Percentiles rank a stretch among this genome's conserved stretches.
phyloP scores from a whole-genome alignment of 2,888 invertebrate genomes.

The Napeogenes sylphis region DNA sequence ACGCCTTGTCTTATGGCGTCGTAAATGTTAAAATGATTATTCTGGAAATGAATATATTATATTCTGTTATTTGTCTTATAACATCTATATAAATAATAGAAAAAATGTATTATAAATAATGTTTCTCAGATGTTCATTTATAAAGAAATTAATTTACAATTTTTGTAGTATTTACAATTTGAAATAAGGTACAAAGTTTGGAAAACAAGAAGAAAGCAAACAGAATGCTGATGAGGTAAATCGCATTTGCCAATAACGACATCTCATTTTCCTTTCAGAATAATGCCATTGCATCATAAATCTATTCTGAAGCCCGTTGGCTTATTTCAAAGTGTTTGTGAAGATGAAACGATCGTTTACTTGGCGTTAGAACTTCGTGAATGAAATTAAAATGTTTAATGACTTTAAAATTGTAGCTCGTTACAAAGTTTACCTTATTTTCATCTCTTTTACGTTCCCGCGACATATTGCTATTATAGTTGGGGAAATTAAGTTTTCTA shows the following conservation, averaged over 20 bases:
- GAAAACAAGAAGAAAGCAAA: not conserved
- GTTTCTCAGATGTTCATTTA: no score
- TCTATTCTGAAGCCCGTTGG: slow-evolving; percentile 23
- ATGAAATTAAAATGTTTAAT: slow-evolving; percentile 28
- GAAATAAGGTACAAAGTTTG: no score
- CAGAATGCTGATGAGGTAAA: not conserved
- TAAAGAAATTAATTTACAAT: no score
- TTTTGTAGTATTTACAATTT: no score
- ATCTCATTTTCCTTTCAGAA: slow-evolving; percentile 17
- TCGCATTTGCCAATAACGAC: slow-evolving; percentile 7
- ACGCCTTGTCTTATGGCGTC: slow-evolving; percentile 26
- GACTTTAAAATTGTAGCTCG: slow-evolving; percentile 20
- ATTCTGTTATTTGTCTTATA: no score
- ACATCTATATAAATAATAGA: no score
- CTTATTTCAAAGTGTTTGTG: slow-evolving; percentile 23
- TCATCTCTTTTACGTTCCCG: not conserved
- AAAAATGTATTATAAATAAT: no score
- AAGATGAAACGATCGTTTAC: slow-evolving; percentile 27
- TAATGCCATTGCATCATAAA: slow-evolving; percentile 23
- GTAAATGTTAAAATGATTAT: slow-evolving; percentile 17
- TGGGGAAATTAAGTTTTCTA: not conserved
- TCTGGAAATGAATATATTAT: slow-evolving; percentile 9
- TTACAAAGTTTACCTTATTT: slow-evolving; percentile 7
- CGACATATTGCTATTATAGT: not conserved
- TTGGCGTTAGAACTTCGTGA: slow-evolving; percentile 23